phyloP scores from a whole-genome alignment of 2,888 invertebrate species.

The Fissipunctia ypsillon region DNA sequence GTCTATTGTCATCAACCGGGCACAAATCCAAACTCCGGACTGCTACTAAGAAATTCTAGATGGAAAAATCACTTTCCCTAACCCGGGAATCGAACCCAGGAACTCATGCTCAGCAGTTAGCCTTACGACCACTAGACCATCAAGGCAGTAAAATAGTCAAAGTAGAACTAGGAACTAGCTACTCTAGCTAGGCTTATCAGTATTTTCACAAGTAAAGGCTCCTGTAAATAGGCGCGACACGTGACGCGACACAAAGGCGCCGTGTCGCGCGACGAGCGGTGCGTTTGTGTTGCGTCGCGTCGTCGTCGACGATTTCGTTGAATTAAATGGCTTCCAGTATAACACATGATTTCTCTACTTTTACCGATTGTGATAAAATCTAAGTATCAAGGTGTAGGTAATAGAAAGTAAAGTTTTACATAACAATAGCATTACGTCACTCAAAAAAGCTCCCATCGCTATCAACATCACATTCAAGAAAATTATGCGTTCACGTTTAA shows the following conservation, averaged over 20 bases:
- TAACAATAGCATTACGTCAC: constrained; percentile 19
- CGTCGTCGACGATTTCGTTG: neutral
- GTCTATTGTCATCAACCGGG: neutral
- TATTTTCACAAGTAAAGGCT: neutral
- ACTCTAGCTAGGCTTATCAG: neutral
- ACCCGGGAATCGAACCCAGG: neutral
- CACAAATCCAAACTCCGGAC: no score
- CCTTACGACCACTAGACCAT: no score
- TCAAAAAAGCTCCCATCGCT: constrained; percentile 21
- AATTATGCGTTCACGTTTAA: constrained; percentile 21
- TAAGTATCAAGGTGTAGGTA: neutral
- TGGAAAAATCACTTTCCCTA: neutral
- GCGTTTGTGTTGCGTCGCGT: no score
- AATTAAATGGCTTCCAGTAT: neutral
- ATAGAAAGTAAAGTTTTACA: constrained; percentile 7
- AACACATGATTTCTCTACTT: neutral
- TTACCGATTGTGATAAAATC: neutral
- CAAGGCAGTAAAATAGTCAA: neutral
- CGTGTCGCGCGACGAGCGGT: no score
- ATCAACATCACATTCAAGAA: constrained; percentile 34
- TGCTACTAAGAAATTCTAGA: neutral
- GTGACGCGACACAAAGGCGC: no score
- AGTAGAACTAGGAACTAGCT: neutral
- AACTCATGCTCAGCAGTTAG: neutral
- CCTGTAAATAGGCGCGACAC: no score